These are phyloP conservation scores for Crypturellus undulatus DNA, from an alignment of 2,113 vertebrate species.

Conservation along the genomic window DNA sequence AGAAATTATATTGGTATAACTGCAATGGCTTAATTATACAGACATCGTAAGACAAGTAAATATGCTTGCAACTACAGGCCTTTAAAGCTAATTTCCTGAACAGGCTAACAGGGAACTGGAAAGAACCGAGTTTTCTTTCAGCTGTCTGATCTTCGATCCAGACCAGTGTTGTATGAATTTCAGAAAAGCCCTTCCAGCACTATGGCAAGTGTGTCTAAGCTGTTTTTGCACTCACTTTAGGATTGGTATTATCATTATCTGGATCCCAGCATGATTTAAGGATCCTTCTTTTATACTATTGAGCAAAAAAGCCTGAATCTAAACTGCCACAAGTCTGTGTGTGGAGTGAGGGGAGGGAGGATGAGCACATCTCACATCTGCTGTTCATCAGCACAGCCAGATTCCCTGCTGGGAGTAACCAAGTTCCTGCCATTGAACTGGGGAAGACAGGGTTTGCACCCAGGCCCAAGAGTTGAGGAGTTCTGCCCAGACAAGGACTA, in stretches of 20 bases:
- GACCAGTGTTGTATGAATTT: fast-evolving
- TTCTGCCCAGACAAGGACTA: not conserved
- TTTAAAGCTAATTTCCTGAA: not conserved
- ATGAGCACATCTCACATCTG: not conserved
- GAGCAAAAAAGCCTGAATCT: not conserved
- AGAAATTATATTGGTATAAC: not conserved
- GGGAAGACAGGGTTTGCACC: fast-evolving
- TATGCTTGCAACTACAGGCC: not conserved
- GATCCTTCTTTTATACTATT: not conserved
- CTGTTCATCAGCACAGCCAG: not conserved
- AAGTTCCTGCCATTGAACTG: not conserved
- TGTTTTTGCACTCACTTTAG: not conserved
- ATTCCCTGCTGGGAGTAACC: not conserved
- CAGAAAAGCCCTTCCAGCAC: fast-evolving
- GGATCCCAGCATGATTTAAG: not conserved
- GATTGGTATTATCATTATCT: not conserved
- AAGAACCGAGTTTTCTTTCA: not conserved
- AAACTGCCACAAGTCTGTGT: fast-evolving
- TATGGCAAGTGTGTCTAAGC: fast-evolving
- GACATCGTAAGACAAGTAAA: fast-evolving
- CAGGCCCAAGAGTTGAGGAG: fast-evolving
- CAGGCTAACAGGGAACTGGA: not conserved
- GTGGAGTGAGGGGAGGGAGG: fast-evolving
- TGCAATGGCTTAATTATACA: not conserved
- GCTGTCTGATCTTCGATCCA: not conserved